Evolutionary conservation across 2,888 invertebrate species (phyloP), one percentile per base, ranked within the genome.

Genomic region (Drosophila koepferae): DNA sequence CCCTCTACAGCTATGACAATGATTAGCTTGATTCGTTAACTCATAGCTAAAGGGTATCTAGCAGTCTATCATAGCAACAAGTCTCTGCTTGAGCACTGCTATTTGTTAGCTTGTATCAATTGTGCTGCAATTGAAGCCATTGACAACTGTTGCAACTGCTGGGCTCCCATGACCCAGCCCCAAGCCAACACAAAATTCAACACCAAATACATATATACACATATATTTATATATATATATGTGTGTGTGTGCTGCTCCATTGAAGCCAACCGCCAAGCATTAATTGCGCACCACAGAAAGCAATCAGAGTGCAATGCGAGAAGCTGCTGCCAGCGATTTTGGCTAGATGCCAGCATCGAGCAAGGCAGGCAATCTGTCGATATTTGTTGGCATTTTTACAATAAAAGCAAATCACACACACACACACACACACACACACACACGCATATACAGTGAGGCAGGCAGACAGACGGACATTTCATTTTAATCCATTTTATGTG

Each of bases 401-500:
- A 48, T 3, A 40, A 51, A 46, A 53, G 34, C 9, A 34, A 51
- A 18, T 18, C 8, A 31, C 34, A 18, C 14, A 34, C 18, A 34
- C 14, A 34, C 18, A 34, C 10, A 34, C 5, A 31, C n/a, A 18
- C 5, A 31, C 12, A 49, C n/a, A 49, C 34, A 8, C 18, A 51
- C 31, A n/a, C 0, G 4, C 8, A 23, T 1, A 48, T 5, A 46
- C 14, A 44, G 20, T 2, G 20, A 20, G 20, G 20, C 20, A 44
- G 34, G 40, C 48, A n/a, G n/a, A 36, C 51, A 36, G 18, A 31
- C 12, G 56, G 60, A 72, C 72, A 82, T 82, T 89, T 87, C 69
- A 89, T 75, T 86, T 87, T 77, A 85, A 89, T 87, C 85, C 75
- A 74, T 80, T 86, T 89, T 87, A 85, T 86, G 82, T 77, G 85